Evolutionary conservation across 2,888 invertebrate species (phyloP).

Genomic region (Spilosoma lubricipeda): DNA sequence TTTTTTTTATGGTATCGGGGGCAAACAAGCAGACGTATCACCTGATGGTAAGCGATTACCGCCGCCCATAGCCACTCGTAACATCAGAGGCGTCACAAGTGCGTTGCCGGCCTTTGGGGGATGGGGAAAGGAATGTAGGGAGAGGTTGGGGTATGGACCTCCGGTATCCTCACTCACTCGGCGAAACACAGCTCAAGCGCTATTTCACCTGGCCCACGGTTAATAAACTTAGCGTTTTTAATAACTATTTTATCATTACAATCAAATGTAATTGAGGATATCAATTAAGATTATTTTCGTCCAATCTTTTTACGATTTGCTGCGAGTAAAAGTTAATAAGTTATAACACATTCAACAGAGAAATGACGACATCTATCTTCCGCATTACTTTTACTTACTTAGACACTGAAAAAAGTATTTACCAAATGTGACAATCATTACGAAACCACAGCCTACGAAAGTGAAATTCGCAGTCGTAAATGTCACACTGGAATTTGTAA

Average conservation of each 20-base stretch:
- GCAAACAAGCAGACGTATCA: no score
- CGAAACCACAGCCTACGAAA: conserved; percentile 25
- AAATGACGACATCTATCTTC: conserved; percentile 3
- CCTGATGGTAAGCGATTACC: no score
- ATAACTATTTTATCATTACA: neutral
- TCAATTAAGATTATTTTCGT: neutral
- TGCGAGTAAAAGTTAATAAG: neutral
- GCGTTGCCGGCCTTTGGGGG: no score
- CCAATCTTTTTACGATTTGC: neutral
- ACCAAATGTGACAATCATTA: conserved; percentile 3
- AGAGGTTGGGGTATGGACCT: no score
- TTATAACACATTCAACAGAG: neutral
- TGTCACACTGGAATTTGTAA: conserved; percentile 12
- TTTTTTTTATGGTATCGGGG: no score
- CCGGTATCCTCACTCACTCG: no score
- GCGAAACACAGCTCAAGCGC: no score
- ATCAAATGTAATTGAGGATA: neutral
- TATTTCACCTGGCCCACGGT: no score
- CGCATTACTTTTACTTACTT: conserved; percentile 6
- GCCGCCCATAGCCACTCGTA: no score
- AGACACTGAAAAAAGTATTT: conserved; percentile 7
- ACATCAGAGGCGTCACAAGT: no score
- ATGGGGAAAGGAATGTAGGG: no score
- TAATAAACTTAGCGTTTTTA: neutral
- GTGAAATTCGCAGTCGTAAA: conserved; percentile 19